Conservation (phyloP, 2,113 vertebrate genomes). For the Suricata suricatta region DNA sequence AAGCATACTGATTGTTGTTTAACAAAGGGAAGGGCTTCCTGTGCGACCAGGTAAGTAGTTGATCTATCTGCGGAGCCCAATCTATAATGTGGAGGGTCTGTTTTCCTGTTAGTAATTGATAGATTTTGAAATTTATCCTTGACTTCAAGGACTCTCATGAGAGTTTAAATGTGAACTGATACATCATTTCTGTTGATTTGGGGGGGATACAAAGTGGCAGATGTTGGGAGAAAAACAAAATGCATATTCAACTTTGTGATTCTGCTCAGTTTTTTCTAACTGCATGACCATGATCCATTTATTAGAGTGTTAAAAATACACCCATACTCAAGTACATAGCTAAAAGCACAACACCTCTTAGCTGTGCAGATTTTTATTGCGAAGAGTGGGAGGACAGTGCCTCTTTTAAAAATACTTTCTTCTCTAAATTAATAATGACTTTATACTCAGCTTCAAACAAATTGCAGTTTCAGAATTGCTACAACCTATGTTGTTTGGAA, state of each 20-base stretch:
- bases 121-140: not conserved
- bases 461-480: not conserved
- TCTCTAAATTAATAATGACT: constrained; percentile 8
- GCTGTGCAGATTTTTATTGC: not conserved
- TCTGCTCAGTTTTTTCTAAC: not conserved
- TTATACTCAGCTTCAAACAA: constrained; percentile 4
- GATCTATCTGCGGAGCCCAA: not conserved
- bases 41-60: not conserved
- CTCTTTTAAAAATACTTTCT: not conserved
- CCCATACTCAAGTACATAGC: not conserved
- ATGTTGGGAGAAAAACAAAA: constrained; percentile 2
- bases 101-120: not conserved
- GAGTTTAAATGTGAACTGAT: not conserved
- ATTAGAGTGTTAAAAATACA: constrained; percentile 36
- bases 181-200: not conserved
- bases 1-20: not conserved
- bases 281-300: not conserved
- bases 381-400: not conserved
- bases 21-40: not conserved
- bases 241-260: not conserved
- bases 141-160: not conserved
- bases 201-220: not conserved
- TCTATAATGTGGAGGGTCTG: not conserved
- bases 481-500: not conserved
- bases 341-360: not conserved